These are phyloP conservation scores for Lasioglossum pauxillum DNA, from an alignment of 2,888 invertebrate genomes.

Conservation along the genomic window DNA sequence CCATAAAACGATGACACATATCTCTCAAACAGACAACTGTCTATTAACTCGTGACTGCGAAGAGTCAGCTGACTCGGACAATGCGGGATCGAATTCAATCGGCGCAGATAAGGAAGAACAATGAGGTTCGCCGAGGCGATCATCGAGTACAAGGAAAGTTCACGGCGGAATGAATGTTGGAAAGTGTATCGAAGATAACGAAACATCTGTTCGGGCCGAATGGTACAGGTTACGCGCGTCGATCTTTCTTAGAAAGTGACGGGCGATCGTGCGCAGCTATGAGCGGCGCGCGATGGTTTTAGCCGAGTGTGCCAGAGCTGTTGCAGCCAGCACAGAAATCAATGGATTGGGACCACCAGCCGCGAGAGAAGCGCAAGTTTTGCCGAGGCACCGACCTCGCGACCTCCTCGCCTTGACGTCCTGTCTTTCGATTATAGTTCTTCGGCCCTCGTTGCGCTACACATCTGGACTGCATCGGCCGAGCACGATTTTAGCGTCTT, in stretches of 20 bases:
- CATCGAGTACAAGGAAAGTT: conserved; percentile 14
- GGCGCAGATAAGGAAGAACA: not conserved
- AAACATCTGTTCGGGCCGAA: conserved; percentile 52
- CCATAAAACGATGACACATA: not conserved
- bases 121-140: not conserved
- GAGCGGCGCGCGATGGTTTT: conserved; percentile 61
- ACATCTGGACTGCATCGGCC: conserved; percentile 59
- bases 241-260: conserved; percentile 64
- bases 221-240: conserved; percentile 50
- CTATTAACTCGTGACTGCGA: not conserved
- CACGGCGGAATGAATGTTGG: conserved; percentile 27
- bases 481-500: conserved; percentile 56
- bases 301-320: conserved; percentile 49
- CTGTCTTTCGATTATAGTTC: conserved; percentile 63
- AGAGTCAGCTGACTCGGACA: not conserved
- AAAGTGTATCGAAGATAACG: conserved; percentile 61
- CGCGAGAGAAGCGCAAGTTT: conserved; percentile 69
- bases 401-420: conserved; percentile 76
- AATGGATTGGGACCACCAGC: conserved; percentile 75
- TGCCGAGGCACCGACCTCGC: conserved; percentile 66
- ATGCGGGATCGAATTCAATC: not conserved
- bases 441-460: conserved; percentile 64
- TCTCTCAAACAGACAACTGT: not conserved
- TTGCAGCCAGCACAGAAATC: conserved; percentile 52
- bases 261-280: conserved; percentile 51